These are phyloP conservation scores for Babyrousa celebensis DNA, from an alignment of 2,797 vertebrate species.

Conservation along the genomic window DNA sequence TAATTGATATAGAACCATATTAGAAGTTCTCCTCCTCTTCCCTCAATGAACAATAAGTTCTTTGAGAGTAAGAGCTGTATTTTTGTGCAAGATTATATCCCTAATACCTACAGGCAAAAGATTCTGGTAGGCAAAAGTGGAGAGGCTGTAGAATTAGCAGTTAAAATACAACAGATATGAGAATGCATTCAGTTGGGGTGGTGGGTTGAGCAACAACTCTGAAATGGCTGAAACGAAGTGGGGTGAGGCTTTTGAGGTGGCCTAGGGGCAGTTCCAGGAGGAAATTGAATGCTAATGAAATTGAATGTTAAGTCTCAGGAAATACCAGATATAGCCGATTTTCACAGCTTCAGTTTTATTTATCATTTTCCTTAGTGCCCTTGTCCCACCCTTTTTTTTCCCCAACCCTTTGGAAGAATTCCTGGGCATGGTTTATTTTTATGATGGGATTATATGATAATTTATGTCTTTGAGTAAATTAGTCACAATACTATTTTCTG, in stretches of 20 bases:
- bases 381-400: neutral
- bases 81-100: neutral
- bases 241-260: neutral
- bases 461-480: constrained; percentile 73
- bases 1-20: neutral
- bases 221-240: neutral
- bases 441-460: constrained; percentile 69
- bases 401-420: constrained; percentile 40
- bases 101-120: neutral
- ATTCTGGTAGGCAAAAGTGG: neutral
- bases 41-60: neutral
- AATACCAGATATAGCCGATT: neutral
- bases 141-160: neutral
- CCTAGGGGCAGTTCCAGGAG: neutral
- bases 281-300: neutral
- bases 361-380: neutral
- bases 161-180: neutral
- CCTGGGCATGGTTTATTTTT: constrained; percentile 67
- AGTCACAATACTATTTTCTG: constrained; percentile 76
- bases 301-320: neutral
- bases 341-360: neutral
- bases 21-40: neutral
- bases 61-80: neutral
- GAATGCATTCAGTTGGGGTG: neutral
- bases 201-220: too few species aligned